Percentiles rank a stretch among this genome's conserved stretches.
Conservation (phyloP, 2,113 vertebrate genomes). For the Sceloporus undulatus region DNA sequence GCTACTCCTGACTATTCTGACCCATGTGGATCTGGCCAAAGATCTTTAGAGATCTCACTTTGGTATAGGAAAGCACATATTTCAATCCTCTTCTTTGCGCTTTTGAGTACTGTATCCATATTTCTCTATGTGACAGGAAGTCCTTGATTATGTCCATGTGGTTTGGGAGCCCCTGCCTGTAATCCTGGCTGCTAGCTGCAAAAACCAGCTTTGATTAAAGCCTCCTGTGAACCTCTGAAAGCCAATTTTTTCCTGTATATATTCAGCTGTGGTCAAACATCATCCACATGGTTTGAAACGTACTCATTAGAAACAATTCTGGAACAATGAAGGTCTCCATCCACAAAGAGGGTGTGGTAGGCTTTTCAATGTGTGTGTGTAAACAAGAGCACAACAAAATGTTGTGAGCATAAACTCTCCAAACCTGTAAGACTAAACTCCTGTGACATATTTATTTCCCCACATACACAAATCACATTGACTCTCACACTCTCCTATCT, state of each 20-base stretch:
- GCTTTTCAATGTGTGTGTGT: slow-evolving; percentile 71
- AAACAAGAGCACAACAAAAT: slow-evolving; percentile 77
- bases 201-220: slow-evolving; percentile 63
- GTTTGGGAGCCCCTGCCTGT: slow-evolving; percentile 5
- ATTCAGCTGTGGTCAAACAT: slow-evolving; percentile 73
- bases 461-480: slow-evolving; percentile 77
- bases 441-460: slow-evolving; percentile 80
- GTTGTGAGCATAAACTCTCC: slow-evolving; percentile 75
- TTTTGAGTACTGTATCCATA: rapidly evolving
- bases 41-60: neutral
- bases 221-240: slow-evolving; percentile 56
- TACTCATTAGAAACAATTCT: slow-evolving; percentile 53
- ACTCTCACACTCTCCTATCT: slow-evolving; percentile 79
- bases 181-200: slow-evolving; percentile 40
- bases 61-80: neutral
- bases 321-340: slow-evolving; percentile 64
- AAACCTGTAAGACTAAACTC: slow-evolving; percentile 77
- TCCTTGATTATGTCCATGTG: slow-evolving; percentile 47
- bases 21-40: too few relatives aligned
- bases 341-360: slow-evolving; percentile 64
- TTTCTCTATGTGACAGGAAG: neutral
- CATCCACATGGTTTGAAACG: slow-evolving; percentile 61
- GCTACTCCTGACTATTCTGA: too few relatives aligned
- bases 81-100: rapidly evolving
- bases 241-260: slow-evolving; percentile 53